Conservation (phyloP, 2,888 invertebrate genomes). For the Chaitophorus viminalis region DNA sequence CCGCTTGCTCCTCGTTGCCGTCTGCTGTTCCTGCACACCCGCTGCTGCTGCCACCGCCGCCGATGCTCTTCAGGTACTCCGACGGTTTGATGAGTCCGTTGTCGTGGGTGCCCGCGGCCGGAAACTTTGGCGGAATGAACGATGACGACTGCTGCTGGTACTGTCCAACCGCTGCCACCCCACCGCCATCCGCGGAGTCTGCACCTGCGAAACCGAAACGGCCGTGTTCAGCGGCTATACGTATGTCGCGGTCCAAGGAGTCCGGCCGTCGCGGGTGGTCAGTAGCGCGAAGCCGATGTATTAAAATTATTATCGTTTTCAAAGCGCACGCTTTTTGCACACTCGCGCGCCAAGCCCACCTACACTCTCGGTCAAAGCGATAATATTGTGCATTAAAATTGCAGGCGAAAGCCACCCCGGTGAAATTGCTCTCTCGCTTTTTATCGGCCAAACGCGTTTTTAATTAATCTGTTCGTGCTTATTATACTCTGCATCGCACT, state of each 20-base stretch:
- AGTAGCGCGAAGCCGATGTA: slow-evolving; percentile 28
- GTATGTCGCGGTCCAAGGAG: not conserved
- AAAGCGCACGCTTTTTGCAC: slow-evolving; percentile 33
- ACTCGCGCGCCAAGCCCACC: not conserved
- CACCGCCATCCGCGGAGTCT: slow-evolving; percentile 26
- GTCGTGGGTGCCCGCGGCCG: slow-evolving; percentile 75
- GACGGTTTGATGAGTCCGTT: slow-evolving; percentile 91
- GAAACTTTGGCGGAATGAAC: slow-evolving; percentile 92
- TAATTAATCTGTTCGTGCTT: slow-evolving; percentile 15
- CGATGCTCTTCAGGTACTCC: slow-evolving; percentile 89
- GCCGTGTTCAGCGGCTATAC: too few relatives aligned
- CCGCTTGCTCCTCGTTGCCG: not conserved
- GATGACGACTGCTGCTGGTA: slow-evolving; percentile 83
- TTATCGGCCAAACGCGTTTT: slow-evolving; percentile 17
- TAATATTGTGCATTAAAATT: too few relatives aligned
- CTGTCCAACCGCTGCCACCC: slow-evolving; percentile 68
- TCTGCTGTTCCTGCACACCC: slow-evolving; percentile 65
- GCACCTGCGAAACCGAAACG: slow-evolving; percentile 19
- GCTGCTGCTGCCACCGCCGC: slow-evolving; percentile 65
- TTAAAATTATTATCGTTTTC: not conserved
- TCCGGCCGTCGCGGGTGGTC: not conserved
- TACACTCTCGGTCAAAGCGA: too few relatives aligned
- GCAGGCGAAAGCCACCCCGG: slow-evolving; percentile 29
- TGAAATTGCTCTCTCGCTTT: slow-evolving; percentile 11
- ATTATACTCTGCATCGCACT: not conserved